Evolutionary conservation across 2,113 vertebrate species (phyloP).

Genomic region (Drymodes brunneopygia): DNA sequence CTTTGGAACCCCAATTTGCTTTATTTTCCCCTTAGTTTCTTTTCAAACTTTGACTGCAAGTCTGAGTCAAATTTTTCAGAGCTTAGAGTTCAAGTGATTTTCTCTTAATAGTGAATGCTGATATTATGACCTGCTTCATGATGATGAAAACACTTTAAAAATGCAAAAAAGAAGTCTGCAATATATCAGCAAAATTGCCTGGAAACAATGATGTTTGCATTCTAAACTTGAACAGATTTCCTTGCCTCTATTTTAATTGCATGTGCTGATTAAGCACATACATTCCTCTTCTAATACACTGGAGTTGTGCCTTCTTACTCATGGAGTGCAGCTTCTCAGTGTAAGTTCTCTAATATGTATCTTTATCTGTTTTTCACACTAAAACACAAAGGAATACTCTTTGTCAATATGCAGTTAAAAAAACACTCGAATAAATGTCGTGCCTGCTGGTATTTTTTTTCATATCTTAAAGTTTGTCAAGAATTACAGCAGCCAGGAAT

Average conservation of each 20-base stretch:
- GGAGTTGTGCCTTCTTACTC: not conserved
- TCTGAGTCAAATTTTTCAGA: not conserved
- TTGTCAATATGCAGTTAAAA: not conserved
- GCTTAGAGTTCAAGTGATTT: not conserved
- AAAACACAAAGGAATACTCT: not conserved
- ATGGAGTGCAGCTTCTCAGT: not conserved
- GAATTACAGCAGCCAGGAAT: not conserved
- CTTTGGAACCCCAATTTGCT: not conserved
- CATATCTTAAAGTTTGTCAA: not conserved
- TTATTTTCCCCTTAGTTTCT: not conserved
- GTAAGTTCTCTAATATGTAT: not conserved
- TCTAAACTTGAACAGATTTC: not conserved
- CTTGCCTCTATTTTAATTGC: slow-evolving; percentile 6
- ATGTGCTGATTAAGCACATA: not conserved
- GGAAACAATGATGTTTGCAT: not conserved
- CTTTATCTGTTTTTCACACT: not conserved
- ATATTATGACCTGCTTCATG: not conserved
- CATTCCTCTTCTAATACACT: not conserved
- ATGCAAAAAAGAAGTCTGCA: not conserved
- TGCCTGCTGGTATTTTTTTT: not conserved
- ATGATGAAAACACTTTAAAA: not conserved
- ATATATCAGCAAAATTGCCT: not conserved
- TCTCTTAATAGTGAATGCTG: not conserved
- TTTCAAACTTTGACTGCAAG: not conserved
- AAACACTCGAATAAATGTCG: not conserved